Evolutionary conservation across 30 jellyfish, hydroid and myxozoan genomes (phyloP), one percentile per base, ranked within the genome.

Genomic region (Mastigias papua): DNA sequence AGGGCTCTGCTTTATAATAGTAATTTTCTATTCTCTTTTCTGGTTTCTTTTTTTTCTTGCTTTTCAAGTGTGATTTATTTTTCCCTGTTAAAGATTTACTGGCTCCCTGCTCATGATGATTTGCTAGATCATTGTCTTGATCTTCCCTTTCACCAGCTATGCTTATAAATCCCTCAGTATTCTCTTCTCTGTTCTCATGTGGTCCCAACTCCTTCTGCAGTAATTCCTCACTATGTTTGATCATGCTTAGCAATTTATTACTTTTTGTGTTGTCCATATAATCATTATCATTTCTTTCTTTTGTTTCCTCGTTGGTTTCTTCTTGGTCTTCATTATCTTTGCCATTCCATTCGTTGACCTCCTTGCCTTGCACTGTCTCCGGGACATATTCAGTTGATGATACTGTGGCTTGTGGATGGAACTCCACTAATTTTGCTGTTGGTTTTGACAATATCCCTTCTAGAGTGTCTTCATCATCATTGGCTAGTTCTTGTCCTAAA

Each of bases 381-480:
- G 94, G 88, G 31, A 72, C 94, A 29, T 34, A 62, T 21, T 85
- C 94, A 35, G 46, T 64, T 7, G 81, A 77, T 6, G 94, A 30
- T 6, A 26, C 66, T 0, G 94, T 85, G 2, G 94, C 25, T 7
- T 77, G 73, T 28, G 79, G 88, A 21, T 73, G 88, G 61, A 85
- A 85, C 94, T 85, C 63, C 21, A 48, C 82, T 31, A 85, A 26
- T 49, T 71, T 85, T 1, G 82, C 94, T 1, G 94, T 85, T 0
- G 94, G 94, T 26, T 85, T 85, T 32, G 88, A 85, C 64, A 85
- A 62, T 48, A 85, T 29, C 33, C 35, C 76, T 73, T 85, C 94
- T 71, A 85, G 28, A 50, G 94, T 71, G 22, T 72, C 94, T 42
- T 85, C 94, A 30, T 85, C 94, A 58, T 85, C 94, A 28, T 85